Base-by-base conservation (phyloP, 2,113 vertebrate genomes). In the Litocranius walleri region DNA sequence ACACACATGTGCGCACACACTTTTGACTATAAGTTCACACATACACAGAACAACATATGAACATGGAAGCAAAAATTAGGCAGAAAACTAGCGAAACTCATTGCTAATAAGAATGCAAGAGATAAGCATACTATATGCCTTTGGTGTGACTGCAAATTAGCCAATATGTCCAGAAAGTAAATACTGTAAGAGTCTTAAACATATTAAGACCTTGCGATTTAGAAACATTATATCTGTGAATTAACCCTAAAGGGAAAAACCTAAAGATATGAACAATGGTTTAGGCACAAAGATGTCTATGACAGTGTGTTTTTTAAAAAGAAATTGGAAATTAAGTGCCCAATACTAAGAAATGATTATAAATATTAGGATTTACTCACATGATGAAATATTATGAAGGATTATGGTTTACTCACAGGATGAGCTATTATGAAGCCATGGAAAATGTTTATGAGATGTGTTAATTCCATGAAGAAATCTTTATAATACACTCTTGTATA, bases 401-500 rank as follows among this genome's bases (percentile, higher is more conserved):
- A 71, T 71, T 67, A 21, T 27, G 36, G 9, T 61, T 88, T 80
- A 71, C 54, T 71, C 23, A 71, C 43, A 93, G 21, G 17, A 61
- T 62, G 21, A 88, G 57, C 74, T 88, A 80, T 43, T 50, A 12
- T 27, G 3, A 23, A 67, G 2, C 10, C 52, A 61, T 50, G 19
- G 57, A 88, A 40, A 83, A 8, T 13, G 67, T 71, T 84, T 94
- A 59, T 71, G 40, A 80, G 56, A 92, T 78, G 40, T 61, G 30
- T n/a, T 97, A 95, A 93, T 48, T 96, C 80, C 61, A 67, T 21
- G 36, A 92, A 74, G 45, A 92, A 95, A 82, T 57, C 4, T 13
- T 80, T 45, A 14, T 59, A 59, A 71, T 59, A 81, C 25, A 57
- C 2, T n/a, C 13, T 83, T 82, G 43, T 48, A 90, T 6, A 85